Conservation (phyloP, 2,113 vertebrate species). For the Choloepus hoffmanni region DNA sequence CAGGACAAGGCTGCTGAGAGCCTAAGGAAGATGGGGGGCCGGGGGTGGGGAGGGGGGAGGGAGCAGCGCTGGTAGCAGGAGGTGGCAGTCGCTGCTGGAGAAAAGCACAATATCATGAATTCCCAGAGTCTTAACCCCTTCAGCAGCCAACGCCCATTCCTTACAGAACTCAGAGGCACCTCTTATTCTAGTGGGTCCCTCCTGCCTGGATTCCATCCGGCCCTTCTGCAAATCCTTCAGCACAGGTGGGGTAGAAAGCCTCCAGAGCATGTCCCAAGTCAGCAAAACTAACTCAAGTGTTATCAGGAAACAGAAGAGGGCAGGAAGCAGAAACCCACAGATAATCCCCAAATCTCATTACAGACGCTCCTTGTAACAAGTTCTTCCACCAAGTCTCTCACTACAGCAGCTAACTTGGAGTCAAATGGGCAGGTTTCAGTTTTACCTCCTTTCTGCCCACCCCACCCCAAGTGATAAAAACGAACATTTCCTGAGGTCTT, state of each 20-base stretch:
- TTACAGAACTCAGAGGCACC: neutral
- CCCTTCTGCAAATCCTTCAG: neutral
- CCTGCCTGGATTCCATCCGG: neutral
- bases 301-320: constrained; percentile 18
- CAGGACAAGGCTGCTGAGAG: constrained; percentile 44
- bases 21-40: neutral
- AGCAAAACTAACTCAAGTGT: neutral
- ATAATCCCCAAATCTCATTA: neutral
- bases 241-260: neutral
- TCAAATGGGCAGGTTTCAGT: neutral
- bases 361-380: neutral
- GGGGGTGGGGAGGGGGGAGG: neutral
- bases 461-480: neutral
- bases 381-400: neutral
- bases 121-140: neutral
- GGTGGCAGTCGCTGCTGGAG: neutral
- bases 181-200: neutral
- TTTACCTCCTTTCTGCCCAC: neutral
- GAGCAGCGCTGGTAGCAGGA: neutral
- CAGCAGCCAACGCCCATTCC: neutral
- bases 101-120: neutral
- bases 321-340: constrained; percentile 52
- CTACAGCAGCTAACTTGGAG: neutral
- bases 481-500: neutral
- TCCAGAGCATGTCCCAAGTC: neutral